Base-by-base conservation (phyloP, 2,797 vertebrate species). In the Spinibarbus caldwelli region DNA sequence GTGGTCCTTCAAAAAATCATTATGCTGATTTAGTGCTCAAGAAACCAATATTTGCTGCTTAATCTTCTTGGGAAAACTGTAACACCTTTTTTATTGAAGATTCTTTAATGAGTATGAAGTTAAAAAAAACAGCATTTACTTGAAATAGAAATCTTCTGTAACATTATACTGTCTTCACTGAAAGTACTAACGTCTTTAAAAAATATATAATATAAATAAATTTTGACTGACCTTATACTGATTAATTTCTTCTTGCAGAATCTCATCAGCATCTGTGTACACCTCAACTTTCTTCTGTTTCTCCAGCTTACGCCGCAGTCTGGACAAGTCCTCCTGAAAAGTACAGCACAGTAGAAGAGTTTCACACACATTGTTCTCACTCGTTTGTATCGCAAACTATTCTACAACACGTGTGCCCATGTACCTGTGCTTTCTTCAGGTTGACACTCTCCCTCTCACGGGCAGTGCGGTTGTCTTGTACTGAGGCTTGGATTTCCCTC, bases 201-300 rank as follows among this genome's bases (percentile, higher is more conserved):
- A 38, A 38, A 38, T 38, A 36, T 36, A 6, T 41, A 41, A 41
- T 41, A 43, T 43, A 43, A 43, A 43, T 43, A 43, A 0, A 49
- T 15, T 17, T 36, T 26, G 19, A 17, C 41, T 41, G 17, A 98
- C 97, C 96, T 98, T 97, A 88, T 98, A 98, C 87, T 98, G 97
- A 92, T 98, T 98, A 91, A 98, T 98, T 93, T 98, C 97, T 91
- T 98, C 97, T 91, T 98, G 97, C 38, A 98, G 92, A 92, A 98
- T 98, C 92, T 98, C 97, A 10, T 98, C 97, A 0, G 97, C 97
- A 23, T 99, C 97, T 0, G 97, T 97, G 76, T 98, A 99, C 36
- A 99, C 96, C 89, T 99, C 97, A 89, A 99, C 97, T 90, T 99
- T 99, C 91, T 97, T 97, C 93, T 98, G 97, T 77, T 98, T 98